A percentile compares a stretch with the other conserved stretches of the same genome.
These are phyloP conservation scores for Netelia melanura DNA, from an alignment of 2,888 invertebrate species.

Conservation along the genomic window DNA sequence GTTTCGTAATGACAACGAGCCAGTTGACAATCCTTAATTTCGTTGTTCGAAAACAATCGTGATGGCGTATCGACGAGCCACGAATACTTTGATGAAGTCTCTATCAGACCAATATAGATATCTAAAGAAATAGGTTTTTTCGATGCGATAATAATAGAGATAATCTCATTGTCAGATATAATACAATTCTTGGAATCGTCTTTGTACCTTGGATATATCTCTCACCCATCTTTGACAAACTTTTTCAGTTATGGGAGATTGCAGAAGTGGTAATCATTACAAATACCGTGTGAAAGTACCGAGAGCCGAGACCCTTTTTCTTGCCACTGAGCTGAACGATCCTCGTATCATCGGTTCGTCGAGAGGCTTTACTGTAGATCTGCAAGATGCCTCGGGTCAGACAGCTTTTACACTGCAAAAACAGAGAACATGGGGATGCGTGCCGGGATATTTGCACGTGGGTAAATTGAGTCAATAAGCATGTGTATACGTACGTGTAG, in stretches of 20 bases:
- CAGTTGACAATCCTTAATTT: conserved; percentile 27
- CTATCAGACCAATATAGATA: background rate
- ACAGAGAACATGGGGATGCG: conserved; percentile 76
- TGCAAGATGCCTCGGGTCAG: conserved; percentile 93
- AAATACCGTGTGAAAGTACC: conserved; percentile 88
- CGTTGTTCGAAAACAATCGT: conserved; percentile 19
- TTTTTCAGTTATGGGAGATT: conserved; percentile 86
- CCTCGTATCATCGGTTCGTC: conserved; percentile 90
- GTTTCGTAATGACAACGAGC: conserved; percentile 23
- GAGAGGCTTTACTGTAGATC: conserved; percentile 91
- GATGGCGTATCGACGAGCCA: background rate
- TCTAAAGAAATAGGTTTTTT: background rate
- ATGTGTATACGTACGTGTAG: background rate
- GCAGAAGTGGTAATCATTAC: conserved; percentile 90
- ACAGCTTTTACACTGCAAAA: conserved; percentile 90
- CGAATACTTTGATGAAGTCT: conserved; percentile 7
- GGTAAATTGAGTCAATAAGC: conserved; percentile 49
- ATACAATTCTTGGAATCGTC: background rate
- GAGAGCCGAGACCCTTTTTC: conserved; percentile 91
- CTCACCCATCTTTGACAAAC: conserved; percentile 3
- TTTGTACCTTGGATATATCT: background rate
- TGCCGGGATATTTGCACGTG: conserved; percentile 77
- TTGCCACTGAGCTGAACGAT: conserved; percentile 90
- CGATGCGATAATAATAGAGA: background rate
- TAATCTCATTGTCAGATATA: background rate